Percentiles rank a stretch among this genome's conserved stretches.
Conservation (phyloP, 1,140 invertebrate species). For the Ditylenchus dipsaci region DNA sequence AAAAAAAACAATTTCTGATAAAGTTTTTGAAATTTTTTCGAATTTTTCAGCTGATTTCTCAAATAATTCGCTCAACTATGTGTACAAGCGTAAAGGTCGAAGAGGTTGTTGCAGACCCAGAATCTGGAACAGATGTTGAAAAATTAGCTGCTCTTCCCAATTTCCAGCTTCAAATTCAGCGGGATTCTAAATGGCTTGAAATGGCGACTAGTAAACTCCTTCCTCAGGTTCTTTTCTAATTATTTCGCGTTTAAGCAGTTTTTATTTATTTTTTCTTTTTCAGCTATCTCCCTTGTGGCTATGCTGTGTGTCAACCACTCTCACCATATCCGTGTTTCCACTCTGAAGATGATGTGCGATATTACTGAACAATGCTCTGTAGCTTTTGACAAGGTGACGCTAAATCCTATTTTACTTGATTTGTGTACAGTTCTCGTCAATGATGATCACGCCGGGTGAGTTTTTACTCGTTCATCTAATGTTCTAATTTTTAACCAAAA, state of each 20-base stretch:
- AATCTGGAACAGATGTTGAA: not conserved
- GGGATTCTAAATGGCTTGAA: not conserved
- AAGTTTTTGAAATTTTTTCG: not conserved
- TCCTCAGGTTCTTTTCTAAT: not conserved
- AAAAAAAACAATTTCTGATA: not conserved
- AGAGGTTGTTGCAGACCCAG: not conserved
- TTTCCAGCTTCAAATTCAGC: not conserved
- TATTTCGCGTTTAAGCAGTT: not conserved
- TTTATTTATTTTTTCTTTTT: not conserved
- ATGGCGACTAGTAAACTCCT: not conserved
- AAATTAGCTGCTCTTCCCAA: not conserved
- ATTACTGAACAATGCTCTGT: not conserved
- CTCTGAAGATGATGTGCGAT: not conserved
- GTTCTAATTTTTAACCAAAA: not conserved
- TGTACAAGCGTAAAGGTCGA: not conserved
- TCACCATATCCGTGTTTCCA: not conserved
- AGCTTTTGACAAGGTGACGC: not conserved
- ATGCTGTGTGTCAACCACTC: not conserved
- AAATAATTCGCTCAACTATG: not conserved
- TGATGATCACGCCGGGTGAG: not conserved
- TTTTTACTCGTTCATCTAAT: no score
- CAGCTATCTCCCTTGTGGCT: not conserved
- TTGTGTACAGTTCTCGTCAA: not conserved
- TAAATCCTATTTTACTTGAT: not conserved
- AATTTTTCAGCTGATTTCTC: not conserved